Conservation (phyloP, 2,888 invertebrate genomes). For the Melitaea athalia region DNA sequence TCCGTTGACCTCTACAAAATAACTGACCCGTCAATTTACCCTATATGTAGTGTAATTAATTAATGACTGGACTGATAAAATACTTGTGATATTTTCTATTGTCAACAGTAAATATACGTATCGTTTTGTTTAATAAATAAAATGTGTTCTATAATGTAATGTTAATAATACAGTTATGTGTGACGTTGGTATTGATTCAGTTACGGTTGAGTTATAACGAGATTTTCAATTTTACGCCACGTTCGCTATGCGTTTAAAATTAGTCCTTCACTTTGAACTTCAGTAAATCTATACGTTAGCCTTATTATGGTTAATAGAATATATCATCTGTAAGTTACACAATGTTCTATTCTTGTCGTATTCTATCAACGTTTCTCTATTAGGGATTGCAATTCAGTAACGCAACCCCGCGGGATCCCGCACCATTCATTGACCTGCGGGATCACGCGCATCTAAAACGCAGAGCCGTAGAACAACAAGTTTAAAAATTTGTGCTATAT, state of each 20-base stretch:
- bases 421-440: too few species aligned
- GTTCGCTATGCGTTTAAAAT: constrained; percentile 24
- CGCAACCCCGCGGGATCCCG: too few species aligned
- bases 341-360: too few species aligned
- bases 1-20: constrained; percentile 5
- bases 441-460: too few species aligned
- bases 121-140: too few species aligned
- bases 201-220: constrained; percentile 30
- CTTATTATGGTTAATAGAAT: too few species aligned
- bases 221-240: constrained; percentile 31
- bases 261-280: constrained; percentile 19
- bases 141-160: neutral
- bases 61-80: neutral
- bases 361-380: too few species aligned
- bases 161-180: constrained; percentile 13
- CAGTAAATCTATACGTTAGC: neutral
- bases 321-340: too few species aligned
- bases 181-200: constrained; percentile 13
- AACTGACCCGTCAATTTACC: constrained; percentile 1
- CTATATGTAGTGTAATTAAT: neutral
- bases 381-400: too few species aligned
- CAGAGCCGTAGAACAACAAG: too few species aligned
- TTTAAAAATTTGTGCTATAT: too few species aligned
- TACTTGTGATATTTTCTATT: neutral
- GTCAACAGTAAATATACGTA: too few species aligned